These are phyloP conservation scores for Antheraea assamensis DNA, from an alignment of 2,888 invertebrate genomes.

Conservation along the genomic window DNA sequence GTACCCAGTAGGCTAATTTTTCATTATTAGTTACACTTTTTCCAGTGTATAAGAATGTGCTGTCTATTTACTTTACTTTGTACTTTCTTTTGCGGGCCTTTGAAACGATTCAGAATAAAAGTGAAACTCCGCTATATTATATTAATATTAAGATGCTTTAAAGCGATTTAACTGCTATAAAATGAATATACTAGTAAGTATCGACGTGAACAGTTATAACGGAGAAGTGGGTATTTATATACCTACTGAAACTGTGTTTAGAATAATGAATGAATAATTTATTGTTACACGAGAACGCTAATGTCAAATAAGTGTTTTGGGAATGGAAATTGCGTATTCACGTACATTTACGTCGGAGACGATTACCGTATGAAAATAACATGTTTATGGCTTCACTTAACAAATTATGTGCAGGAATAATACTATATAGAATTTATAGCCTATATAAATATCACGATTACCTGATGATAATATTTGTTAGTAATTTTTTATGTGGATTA, in stretches of 20 bases:
- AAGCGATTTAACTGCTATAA: not conserved
- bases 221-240: slow-evolving; percentile 24
- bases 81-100: not conserved
- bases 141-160: not conserved
- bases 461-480: no score
- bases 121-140: not conserved
- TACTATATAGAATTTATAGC: not conserved
- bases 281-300: slow-evolving; percentile 30
- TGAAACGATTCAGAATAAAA: not conserved
- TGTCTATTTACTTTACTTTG: not conserved
- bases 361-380: slow-evolving; percentile 25
- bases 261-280: slow-evolving; percentile 35
- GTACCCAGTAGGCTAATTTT: not conserved
- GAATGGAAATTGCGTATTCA: slow-evolving; percentile 11
- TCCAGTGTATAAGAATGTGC: not conserved
- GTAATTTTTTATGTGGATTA: no score
- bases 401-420: not conserved
- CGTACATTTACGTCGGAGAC: slow-evolving; percentile 22
- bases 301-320: slow-evolving; percentile 26
- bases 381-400: slow-evolving; percentile 17
- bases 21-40: not conserved
- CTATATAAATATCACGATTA: not conserved
- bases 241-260: slow-evolving; percentile 23
- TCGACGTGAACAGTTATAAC: slow-evolving; percentile 26
- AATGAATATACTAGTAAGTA: not conserved